These are phyloP conservation scores for Pasiphila rectangulata DNA, from an alignment of 2,888 invertebrate genomes.

Conservation along the genomic window DNA sequence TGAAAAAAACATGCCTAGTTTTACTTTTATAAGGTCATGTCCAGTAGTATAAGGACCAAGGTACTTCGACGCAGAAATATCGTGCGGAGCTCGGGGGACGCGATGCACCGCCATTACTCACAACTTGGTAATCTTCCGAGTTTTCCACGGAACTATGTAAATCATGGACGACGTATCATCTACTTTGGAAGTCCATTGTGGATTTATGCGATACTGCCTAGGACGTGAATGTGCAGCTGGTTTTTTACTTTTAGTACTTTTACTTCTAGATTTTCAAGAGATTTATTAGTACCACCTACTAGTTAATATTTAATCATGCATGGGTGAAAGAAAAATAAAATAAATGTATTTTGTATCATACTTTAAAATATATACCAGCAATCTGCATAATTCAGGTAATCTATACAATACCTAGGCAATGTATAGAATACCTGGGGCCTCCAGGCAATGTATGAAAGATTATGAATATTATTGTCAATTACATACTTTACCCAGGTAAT, in stretches of 20 bases:
- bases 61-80: slow-evolving; percentile 16
- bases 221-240: slow-evolving; percentile 15
- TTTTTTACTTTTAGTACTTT: slow-evolving; percentile 11
- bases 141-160: slow-evolving; percentile 26
- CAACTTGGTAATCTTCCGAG: slow-evolving; percentile 27
- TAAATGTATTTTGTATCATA: too few relatives aligned
- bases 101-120: slow-evolving; percentile 25
- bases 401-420: too few relatives aligned
- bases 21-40: background rate
- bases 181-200: slow-evolving; percentile 22
- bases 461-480: too few relatives aligned
- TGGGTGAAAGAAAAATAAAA: too few relatives aligned
- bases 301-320: too few relatives aligned
- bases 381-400: too few relatives aligned
- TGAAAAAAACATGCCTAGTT: background rate
- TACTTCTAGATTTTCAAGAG: slow-evolving; percentile 14
- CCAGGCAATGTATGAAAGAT: too few relatives aligned
- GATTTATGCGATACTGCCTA: slow-evolving; percentile 22
- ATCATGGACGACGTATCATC: slow-evolving; percentile 19
- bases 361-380: too few relatives aligned
- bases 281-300: too few relatives aligned
- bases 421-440: too few relatives aligned
- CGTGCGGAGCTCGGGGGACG: slow-evolving; percentile 10
- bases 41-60: background rate
- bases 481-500: too few relatives aligned